A percentile compares a stretch with the other conserved stretches of the same genome.
Evolutionary conservation across 1,140 invertebrate species (phyloP).

Genomic region (Phymorhynchus buccinoides): DNA sequence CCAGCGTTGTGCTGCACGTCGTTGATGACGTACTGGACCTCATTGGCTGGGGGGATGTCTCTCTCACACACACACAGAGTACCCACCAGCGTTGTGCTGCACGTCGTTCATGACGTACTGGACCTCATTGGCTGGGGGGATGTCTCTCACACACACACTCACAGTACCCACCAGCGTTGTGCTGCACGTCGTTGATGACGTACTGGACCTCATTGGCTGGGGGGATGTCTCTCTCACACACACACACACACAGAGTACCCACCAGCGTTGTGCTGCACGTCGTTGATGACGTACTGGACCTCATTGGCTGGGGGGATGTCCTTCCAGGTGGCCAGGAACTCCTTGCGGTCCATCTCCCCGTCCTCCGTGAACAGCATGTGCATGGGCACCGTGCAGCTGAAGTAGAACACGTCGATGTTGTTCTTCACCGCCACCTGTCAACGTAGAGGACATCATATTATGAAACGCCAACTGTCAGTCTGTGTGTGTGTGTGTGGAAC

Average conservation of each 20-base stretch:
- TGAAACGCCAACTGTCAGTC: too few species aligned
- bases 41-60: conserved; percentile 98
- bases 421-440: conserved; percentile 96
- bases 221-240: conserved; percentile 99
- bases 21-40: conserved; percentile 87
- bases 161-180: conserved; percentile 80
- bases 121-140: conserved; percentile 97
- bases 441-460: too few species aligned
- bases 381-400: conserved; percentile 93
- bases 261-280: conserved; percentile 79
- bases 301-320: conserved; percentile 99
- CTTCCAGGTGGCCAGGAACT: conserved; percentile 99
- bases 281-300: conserved; percentile 85
- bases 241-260: conserved; percentile 47
- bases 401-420: conserved; percentile 99
- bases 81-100: conserved; percentile 77
- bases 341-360: conserved; percentile 96
- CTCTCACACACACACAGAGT: too few species aligned
- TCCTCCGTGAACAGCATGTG: conserved; percentile 96
- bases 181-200: conserved; percentile 77
- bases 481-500: too few species aligned
- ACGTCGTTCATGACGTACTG: conserved; percentile 84
- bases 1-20: conserved; percentile 79
- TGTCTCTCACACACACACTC: too few species aligned
- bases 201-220: conserved; percentile 98